A percentile compares a stretch with the other conserved stretches of the same genome.
Conservation (phyloP, 2,797 vertebrate species). For the Pteropus rufus region DNA sequence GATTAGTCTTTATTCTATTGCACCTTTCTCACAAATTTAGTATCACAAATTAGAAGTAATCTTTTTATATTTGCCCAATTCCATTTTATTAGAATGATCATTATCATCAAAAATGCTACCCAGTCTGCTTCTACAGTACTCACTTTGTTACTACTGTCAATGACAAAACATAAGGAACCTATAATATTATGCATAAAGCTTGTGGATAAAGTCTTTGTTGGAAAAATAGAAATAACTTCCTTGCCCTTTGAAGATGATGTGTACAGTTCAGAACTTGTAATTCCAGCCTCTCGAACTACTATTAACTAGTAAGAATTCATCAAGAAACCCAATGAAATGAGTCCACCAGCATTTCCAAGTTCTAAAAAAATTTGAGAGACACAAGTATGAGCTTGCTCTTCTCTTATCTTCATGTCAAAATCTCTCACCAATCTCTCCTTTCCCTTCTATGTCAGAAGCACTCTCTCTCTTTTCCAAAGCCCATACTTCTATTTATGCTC, state of each 20-base stretch:
- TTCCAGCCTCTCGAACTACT: neutral
- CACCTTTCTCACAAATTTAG: slow-evolving; percentile 9
- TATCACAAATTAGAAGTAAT: slow-evolving; percentile 29
- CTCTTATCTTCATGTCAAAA: neutral
- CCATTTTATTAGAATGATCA: neutral
- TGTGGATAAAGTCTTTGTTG: neutral
- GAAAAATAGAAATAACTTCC: neutral
- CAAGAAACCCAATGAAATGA: neutral
- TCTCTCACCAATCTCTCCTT: neutral
- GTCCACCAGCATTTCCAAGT: neutral
- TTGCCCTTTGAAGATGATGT: neutral
- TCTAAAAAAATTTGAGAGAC: neutral
- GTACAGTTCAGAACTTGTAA: neutral
- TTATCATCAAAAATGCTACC: neutral
- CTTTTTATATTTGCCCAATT: neutral
- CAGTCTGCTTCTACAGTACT: neutral
- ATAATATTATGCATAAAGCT: neutral
- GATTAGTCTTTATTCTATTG: neutral
- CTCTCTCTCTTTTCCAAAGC: neutral
- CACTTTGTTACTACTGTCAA: neutral
- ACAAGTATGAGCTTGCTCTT: neutral
- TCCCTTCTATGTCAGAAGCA: neutral
- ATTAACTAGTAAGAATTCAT: neutral
- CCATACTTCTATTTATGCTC: neutral
- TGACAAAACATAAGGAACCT: neutral